phyloP scores from a whole-genome alignment of 2,888 invertebrate genomes.

The Toxonevra muliebris region DNA sequence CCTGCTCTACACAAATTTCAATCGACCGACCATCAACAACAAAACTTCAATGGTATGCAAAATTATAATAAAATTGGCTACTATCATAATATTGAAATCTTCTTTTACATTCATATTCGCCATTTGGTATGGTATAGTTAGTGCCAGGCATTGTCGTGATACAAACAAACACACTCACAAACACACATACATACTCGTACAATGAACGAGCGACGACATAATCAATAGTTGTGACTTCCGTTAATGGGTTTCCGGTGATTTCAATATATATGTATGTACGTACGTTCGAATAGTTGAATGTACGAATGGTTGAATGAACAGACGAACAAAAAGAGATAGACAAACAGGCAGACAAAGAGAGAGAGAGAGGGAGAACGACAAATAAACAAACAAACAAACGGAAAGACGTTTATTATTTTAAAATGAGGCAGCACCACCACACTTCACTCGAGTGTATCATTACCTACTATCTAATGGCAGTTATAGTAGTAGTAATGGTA shows the following conservation, averaged over 20 bases:
- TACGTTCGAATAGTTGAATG: slow-evolving; percentile 9
- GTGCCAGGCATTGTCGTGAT: neutral
- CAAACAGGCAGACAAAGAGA: too few species aligned
- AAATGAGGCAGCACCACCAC: slow-evolving; percentile 25
- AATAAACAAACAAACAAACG: slow-evolving; percentile 10
- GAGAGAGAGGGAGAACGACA: neutral
- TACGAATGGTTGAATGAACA: slow-evolving; percentile 1
- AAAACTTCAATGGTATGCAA: slow-evolving; percentile 29
- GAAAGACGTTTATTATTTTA: slow-evolving; percentile 31
- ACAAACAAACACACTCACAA: slow-evolving; percentile 8
- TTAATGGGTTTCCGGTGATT: slow-evolving; percentile 59
- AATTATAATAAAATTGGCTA: slow-evolving; percentile 34
- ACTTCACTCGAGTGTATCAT: slow-evolving; percentile 22
- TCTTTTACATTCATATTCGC: slow-evolving; percentile 13
- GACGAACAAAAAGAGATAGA: neutral
- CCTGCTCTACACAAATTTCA: too few species aligned
- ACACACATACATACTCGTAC: slow-evolving; percentile 36
- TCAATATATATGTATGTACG: slow-evolving; percentile 45
- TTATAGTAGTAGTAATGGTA: neutral
- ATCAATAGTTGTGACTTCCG: slow-evolving; percentile 59
- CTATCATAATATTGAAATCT: slow-evolving; percentile 50
- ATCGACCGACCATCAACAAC: too few species aligned
- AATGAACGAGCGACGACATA: slow-evolving; percentile 43
- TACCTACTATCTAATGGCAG: slow-evolving; percentile 12
- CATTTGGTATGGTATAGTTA: neutral